A percentile compares a stretch with the other conserved stretches of the same genome.
These are phyloP conservation scores for Lycia hirtaria DNA, from an alignment of 2,888 invertebrate species.

Conservation along the genomic window DNA sequence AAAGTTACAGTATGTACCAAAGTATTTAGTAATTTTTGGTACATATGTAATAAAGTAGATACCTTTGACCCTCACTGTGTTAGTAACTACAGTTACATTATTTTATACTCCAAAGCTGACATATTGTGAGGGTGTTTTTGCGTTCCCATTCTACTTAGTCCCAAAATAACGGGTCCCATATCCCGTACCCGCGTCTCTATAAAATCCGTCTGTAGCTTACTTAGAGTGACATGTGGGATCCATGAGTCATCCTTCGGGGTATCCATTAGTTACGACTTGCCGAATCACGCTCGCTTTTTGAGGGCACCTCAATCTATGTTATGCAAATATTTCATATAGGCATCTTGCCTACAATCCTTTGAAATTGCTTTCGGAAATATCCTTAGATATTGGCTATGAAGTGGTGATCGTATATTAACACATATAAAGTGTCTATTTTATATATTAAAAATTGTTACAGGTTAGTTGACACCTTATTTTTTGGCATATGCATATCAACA, in stretches of 20 bases:
- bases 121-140: constrained; percentile 34
- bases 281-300: constrained; percentile 75
- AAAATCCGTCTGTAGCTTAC: constrained; percentile 61
- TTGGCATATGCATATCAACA: too few relatives aligned
- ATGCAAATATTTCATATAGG: constrained; percentile 44
- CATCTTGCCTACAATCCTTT: constrained; percentile 15
- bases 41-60: too few relatives aligned
- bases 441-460: not conserved
- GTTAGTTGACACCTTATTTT: too few relatives aligned
- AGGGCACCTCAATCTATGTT: constrained; percentile 50
- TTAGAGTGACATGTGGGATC: constrained; percentile 69
- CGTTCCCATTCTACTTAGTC: constrained; percentile 41
- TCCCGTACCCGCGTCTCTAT: constrained; percentile 56
- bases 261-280: constrained; percentile 77
- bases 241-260: constrained; percentile 73
- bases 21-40: not conserved
- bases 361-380: constrained; percentile 17
- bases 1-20: constrained; percentile 36
- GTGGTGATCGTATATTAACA: not conserved
- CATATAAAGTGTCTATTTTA: not conserved
- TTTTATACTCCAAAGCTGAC: constrained; percentile 25
- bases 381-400: not conserved
- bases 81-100: constrained; percentile 36
- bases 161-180: constrained; percentile 55
- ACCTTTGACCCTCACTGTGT: constrained; percentile 6